Conservation (phyloP, 2,888 invertebrate species). For the Operophtera brumata region DNA sequence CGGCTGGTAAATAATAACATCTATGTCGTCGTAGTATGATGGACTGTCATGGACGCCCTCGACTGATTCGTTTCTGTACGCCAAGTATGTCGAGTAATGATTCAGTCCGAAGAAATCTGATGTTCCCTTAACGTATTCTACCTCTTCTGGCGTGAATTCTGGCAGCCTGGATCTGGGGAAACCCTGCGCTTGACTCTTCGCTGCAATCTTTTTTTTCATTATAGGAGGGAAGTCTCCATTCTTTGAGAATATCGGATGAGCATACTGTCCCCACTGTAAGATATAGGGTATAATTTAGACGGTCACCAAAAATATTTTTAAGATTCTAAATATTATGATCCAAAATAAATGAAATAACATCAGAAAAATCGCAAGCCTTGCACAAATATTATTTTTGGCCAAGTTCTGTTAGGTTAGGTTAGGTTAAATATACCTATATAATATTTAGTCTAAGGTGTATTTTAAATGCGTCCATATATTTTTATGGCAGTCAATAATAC, state of each 20-base stretch:
- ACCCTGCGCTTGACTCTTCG: conserved; percentile 74
- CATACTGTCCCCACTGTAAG: conserved; percentile 76
- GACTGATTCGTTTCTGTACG: conserved; percentile 34
- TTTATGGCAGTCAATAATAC: too few species aligned
- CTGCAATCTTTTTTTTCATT: conserved; percentile 76
- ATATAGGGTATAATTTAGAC: too few species aligned
- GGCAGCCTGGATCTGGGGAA: conserved; percentile 63
- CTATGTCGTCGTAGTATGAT: conserved; percentile 14
- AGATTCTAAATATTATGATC: too few species aligned
- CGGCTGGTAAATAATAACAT: conserved; percentile 1
- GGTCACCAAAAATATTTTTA: too few species aligned
- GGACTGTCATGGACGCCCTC: conserved; percentile 4
- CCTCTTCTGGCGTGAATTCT: conserved; percentile 69
- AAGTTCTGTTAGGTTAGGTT: too few species aligned
- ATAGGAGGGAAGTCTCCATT: conserved; percentile 81
- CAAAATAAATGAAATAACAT: too few species aligned
- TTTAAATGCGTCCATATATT: too few species aligned
- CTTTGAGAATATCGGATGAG: conserved; percentile 80
- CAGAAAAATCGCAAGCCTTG: too few species aligned
- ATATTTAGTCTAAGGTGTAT: too few species aligned
- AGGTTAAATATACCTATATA: too few species aligned
- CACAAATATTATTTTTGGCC: too few species aligned
- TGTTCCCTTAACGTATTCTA: conserved; percentile 67
- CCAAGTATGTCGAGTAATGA: conserved; percentile 77
- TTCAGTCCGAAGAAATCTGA: conserved; percentile 86